phyloP scores from a whole-genome alignment of 23 tunicate species.

The Halocynthia aurantium region DNA sequence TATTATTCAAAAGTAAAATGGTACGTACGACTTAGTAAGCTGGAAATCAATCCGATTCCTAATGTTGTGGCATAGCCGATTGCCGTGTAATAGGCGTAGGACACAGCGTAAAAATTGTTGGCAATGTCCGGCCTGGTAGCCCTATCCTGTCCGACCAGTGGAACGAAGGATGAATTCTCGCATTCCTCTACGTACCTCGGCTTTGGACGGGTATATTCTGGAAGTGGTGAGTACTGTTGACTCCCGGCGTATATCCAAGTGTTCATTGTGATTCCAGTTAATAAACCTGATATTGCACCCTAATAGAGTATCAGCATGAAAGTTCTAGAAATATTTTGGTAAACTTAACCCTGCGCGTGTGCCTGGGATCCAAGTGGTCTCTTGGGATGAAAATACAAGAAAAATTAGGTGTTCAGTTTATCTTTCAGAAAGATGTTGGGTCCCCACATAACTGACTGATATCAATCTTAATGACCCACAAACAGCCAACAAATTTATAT shows the following conservation, averaged over 20 bases:
- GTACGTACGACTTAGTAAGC: slow-evolving; percentile 43
- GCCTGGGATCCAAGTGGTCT: no score
- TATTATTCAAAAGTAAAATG: neutral
- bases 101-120: slow-evolving; percentile 37
- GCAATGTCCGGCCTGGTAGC: slow-evolving; percentile 18
- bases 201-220: slow-evolving; percentile 24
- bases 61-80: slow-evolving; percentile 56
- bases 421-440: no score
- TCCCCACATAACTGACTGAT: no score
- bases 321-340: neutral
- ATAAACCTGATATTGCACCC: slow-evolving; percentile 34
- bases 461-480: no score
- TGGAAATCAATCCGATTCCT: slow-evolving; percentile 40
- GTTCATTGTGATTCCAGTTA: slow-evolving; percentile 19
- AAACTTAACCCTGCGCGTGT: no score
- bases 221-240: slow-evolving; percentile 29
- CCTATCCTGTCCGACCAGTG: neutral
- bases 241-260: slow-evolving; percentile 44
- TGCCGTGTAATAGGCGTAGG: slow-evolving; percentile 73
- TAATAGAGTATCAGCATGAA: neutral
- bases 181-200: neutral
- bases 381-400: no score
- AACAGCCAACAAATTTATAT: no score
- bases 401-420: no score
- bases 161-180: neutral